A percentile compares a stretch with the other conserved stretches of the same genome.
Evolutionary conservation across 2,888 invertebrate species (phyloP).

Genomic region (Invenusta paracnida): DNA sequence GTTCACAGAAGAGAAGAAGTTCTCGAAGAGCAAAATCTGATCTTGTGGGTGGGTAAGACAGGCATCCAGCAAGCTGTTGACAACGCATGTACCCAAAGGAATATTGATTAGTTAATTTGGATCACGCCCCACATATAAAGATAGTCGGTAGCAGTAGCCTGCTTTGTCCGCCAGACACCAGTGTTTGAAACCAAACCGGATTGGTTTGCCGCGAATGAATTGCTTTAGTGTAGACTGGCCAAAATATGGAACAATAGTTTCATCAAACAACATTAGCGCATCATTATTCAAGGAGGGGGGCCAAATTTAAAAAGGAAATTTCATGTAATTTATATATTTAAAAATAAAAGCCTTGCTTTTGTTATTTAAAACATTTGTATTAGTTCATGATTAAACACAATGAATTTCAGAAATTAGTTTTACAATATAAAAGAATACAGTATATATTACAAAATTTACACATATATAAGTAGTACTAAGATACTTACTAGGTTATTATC

Average conservation of each 20-base stretch:
- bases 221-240: slow-evolving; percentile 2
- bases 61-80: slow-evolving; percentile 4
- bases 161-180: background rate
- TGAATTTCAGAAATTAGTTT: too few species aligned
- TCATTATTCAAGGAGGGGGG: too few species aligned
- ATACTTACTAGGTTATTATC: too few species aligned
- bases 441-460: too few species aligned
- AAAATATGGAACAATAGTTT: slow-evolving; percentile 3
- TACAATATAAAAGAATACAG: too few species aligned
- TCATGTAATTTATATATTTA: too few species aligned
- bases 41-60: background rate
- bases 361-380: too few species aligned
- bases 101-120: background rate
- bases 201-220: background rate
- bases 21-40: background rate
- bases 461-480: too few species aligned
- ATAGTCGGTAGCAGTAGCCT: slow-evolving; percentile 8
- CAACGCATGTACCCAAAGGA: slow-evolving; percentile 2
- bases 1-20: background rate
- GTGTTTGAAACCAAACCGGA: background rate
- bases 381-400: too few species aligned
- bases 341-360: too few species aligned
- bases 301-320: too few species aligned
- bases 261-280: too few species aligned
- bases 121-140: background rate